Evolutionary conservation across 2,888 invertebrate genomes (phyloP).

Genomic region (Steinernema hermaphroditum): DNA sequence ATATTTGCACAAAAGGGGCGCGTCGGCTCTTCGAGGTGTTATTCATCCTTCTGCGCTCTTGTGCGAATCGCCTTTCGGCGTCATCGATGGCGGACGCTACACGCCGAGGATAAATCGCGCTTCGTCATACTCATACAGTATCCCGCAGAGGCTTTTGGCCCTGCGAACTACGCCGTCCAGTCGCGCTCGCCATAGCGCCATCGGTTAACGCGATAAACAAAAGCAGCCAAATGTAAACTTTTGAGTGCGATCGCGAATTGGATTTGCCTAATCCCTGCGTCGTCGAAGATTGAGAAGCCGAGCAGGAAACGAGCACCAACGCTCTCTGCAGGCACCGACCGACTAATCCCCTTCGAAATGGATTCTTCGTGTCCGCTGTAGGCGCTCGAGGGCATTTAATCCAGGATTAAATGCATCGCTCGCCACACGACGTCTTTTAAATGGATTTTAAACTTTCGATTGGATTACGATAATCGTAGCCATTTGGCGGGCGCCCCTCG

Average conservation of each 20-base stretch:
- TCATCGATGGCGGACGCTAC: not conserved
- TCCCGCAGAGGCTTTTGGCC: too few species aligned
- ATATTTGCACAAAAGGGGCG: slow-evolving; percentile 29
- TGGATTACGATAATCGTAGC: slow-evolving; percentile 23
- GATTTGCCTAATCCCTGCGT: slow-evolving; percentile 25
- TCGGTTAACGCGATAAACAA: slow-evolving; percentile 28
- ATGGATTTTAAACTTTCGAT: slow-evolving; percentile 28
- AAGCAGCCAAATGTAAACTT: slow-evolving; percentile 28
- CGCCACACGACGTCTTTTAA: slow-evolving; percentile 13
- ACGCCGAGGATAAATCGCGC: slow-evolving; percentile 5
- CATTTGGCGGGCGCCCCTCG: not conserved
- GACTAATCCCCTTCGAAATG: slow-evolving; percentile 28
- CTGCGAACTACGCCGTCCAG: too few species aligned
- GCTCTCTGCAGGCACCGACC: not conserved
- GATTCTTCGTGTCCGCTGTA: slow-evolving; percentile 27
- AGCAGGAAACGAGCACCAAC: not conserved
- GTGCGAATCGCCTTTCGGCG: not conserved
- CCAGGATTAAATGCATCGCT: slow-evolving; percentile 28
- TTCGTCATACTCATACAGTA: slow-evolving; percentile 9
- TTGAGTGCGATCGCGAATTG: slow-evolving; percentile 15
- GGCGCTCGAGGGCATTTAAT: slow-evolving; percentile 25
- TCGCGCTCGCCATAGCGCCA: not conserved
- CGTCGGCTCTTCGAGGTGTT: slow-evolving; percentile 10
- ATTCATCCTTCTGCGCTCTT: slow-evolving; percentile 1
- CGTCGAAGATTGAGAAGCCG: not conserved